Conservation (phyloP, 2,888 invertebrate species). For the Amblyteles armatorius region DNA sequence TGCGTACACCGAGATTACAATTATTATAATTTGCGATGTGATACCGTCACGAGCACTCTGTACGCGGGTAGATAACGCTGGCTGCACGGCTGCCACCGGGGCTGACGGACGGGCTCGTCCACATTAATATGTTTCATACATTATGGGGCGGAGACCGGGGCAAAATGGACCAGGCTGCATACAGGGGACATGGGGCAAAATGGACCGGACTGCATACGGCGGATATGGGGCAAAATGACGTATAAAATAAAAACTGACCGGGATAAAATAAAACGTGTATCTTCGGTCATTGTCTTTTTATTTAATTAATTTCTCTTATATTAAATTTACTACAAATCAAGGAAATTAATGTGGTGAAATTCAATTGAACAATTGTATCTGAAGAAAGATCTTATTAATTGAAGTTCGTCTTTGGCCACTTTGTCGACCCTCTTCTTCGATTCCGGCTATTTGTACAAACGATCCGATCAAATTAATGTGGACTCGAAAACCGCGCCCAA, state of each 20-base stretch:
- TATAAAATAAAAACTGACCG: too few relatives aligned
- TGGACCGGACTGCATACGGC: too few relatives aligned
- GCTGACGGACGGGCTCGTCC: conserved; percentile 28
- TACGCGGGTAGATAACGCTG: background rate
- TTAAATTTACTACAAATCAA: background rate
- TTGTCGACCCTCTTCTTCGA: conserved; percentile 5
- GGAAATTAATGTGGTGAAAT: background rate
- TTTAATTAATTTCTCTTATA: too few relatives aligned
- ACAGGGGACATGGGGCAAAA: too few relatives aligned
- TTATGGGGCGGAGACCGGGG: background rate
- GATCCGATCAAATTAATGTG: conserved; percentile 65
- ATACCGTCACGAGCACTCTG: background rate
- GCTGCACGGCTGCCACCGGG: conserved; percentile 10
- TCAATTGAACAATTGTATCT: background rate
- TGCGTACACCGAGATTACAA: conserved; percentile 67
- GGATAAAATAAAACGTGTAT: too few relatives aligned
- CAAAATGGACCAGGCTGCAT: background rate
- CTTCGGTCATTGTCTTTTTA: too few relatives aligned
- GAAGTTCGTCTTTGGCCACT: conserved; percentile 1
- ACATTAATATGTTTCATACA: conserved; percentile 4
- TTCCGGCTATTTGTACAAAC: conserved; percentile 39
- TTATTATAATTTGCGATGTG: conserved; percentile 51
- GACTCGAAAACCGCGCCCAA: conserved; percentile 62
- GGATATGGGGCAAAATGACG: too few relatives aligned
- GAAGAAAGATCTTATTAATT: background rate